These are phyloP conservation scores for Bubo blakistoni DNA, from an alignment of 2,113 vertebrate genomes.

Conservation along the genomic window DNA sequence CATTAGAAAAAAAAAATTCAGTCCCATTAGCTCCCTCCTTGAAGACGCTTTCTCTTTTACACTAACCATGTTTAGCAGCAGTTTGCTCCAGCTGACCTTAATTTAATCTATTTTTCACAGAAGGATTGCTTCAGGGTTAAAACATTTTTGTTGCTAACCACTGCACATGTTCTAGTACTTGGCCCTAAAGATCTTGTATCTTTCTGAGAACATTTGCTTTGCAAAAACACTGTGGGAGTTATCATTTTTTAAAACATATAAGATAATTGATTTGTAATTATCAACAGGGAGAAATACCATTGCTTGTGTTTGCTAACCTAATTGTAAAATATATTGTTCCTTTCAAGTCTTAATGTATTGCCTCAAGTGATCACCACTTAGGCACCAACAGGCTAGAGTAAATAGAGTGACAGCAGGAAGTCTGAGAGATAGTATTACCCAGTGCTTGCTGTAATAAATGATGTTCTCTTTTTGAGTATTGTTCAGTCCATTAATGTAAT, in stretches of 20 bases:
- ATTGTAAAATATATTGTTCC: conserved; percentile 72
- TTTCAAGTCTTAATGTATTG: conserved; percentile 64
- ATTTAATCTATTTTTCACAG: conserved; percentile 56
- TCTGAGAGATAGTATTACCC: conserved; percentile 6
- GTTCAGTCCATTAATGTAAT: background rate
- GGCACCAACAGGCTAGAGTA: conserved; percentile 45
- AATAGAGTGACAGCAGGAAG: conserved; percentile 63
- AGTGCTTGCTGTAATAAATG: background rate
- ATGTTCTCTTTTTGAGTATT: background rate
- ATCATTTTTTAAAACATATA: conserved; percentile 47
- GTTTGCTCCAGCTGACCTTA: conserved; percentile 60
- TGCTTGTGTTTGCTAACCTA: conserved; percentile 63
- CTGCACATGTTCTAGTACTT: background rate
- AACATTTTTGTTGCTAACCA: conserved; percentile 36
- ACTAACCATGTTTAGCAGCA: conserved; percentile 33
- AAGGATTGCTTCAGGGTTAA: conserved; percentile 47
- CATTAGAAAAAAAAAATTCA: conserved; percentile 34
- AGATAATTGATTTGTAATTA: conserved; percentile 75
- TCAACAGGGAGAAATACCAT: conserved; percentile 47
- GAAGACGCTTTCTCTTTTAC: conserved; percentile 22
- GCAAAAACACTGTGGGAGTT: conserved; percentile 1
- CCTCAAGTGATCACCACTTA: conserved; percentile 60
- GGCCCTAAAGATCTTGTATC: conserved; percentile 5
- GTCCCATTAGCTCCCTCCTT: conserved; percentile 4
- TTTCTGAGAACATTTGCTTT: background rate